Evolutionary conservation across 53 echinoderm and acorn worm genomes (phyloP).

Genomic region (Henricia sp.): DNA sequence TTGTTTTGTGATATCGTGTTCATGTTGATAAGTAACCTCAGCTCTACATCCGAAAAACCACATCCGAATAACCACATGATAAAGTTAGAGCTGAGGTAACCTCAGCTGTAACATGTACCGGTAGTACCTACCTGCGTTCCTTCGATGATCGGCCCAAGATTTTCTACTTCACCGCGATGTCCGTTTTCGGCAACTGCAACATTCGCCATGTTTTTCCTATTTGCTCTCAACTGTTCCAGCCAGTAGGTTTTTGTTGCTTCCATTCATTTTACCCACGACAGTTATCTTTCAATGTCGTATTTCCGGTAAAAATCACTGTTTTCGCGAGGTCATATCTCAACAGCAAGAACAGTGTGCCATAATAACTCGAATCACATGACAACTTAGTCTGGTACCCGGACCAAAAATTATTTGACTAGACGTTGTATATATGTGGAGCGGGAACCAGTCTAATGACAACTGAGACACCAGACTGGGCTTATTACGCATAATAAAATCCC

Average conservation of each 20-base stretch:
- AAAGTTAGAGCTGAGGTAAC: too few species aligned
- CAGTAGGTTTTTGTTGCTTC: conserved; percentile 38
- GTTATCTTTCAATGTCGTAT: neutral
- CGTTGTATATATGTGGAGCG: neutral
- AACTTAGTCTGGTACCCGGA: neutral
- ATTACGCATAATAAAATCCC: neutral
- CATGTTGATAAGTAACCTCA: too few species aligned
- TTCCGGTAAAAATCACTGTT: neutral
- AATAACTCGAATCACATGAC: neutral
- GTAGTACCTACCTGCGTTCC: conserved; percentile 45
- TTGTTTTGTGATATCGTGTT: too few species aligned
- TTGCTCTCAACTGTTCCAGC: conserved; percentile 42
- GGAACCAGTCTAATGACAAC: neutral
- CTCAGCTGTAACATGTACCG: too few species aligned
- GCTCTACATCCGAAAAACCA: too few species aligned
- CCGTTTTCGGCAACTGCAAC: conserved; percentile 32
- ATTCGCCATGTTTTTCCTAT: conserved; percentile 37
- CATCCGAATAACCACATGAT: too few species aligned
- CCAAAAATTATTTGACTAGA: neutral
- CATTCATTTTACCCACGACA: conserved; percentile 4
- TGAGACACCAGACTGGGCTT: neutral
- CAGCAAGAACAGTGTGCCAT: neutral
- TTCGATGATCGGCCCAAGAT: conserved; percentile 51
- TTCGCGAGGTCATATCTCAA: neutral
- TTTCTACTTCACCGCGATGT: neutral